Conservation (phyloP, 2,888 invertebrate species). For the Pristionchus fissidentatus region DNA sequence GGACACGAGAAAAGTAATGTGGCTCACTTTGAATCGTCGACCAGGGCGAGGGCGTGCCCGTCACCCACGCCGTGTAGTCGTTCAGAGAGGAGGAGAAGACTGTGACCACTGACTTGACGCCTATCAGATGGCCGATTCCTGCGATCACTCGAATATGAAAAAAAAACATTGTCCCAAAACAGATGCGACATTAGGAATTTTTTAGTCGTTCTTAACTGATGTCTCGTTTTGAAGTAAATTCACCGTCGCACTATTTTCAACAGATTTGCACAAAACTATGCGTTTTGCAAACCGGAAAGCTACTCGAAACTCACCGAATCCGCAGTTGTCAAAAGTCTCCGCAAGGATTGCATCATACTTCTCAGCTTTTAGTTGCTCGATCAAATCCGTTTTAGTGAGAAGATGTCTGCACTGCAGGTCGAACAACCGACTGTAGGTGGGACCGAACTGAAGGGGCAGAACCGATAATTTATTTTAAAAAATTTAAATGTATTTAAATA, state of each 20-base stretch:
- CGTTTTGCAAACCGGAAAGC: no score
- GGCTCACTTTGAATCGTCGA: not conserved
- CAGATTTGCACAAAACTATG: not conserved
- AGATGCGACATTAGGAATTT: no score
- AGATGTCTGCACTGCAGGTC: not conserved
- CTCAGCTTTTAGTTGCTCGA: not conserved
- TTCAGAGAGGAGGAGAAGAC: constrained; percentile 1
- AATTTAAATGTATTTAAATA: not conserved
- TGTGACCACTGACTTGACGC: not conserved
- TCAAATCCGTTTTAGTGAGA: not conserved
- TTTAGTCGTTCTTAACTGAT: no score
- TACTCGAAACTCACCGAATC: constrained; percentile 24
- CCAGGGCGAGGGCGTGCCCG: constrained; percentile 9
- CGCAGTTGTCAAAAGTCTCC: constrained; percentile 35
- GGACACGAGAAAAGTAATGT: no score
- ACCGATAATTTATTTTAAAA: no score
- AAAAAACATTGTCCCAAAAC: no score
- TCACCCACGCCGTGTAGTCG: constrained; percentile 11
- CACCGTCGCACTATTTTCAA: not conserved
- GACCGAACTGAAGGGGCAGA: not conserved
- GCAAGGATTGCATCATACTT: not conserved
- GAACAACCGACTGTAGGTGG: not conserved
- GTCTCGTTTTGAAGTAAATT: no score
- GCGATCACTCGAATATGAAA: no score
- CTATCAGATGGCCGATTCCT: not conserved